A percentile compares a stretch with the other conserved stretches of the same genome.
phyloP scores from a whole-genome alignment of 2,888 invertebrate genomes.

The Alsophila aescularia region DNA sequence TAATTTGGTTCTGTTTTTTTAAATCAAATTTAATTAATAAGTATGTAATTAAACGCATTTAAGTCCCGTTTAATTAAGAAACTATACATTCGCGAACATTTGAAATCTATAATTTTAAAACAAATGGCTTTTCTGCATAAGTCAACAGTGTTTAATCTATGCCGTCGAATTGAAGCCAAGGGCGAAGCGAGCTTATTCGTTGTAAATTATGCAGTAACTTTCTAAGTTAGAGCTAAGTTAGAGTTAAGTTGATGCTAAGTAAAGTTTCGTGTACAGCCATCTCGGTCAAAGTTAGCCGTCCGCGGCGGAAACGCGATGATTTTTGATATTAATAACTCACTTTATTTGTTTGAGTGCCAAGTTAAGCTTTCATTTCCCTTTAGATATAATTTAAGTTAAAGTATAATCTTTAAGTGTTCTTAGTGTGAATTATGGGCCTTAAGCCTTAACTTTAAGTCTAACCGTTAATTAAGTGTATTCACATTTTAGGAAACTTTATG shows the following conservation, averaged over 20 bases:
- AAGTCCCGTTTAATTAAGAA: no score
- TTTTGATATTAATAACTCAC: constrained; percentile 39
- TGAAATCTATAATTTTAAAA: no score
- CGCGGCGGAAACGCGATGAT: constrained; percentile 30
- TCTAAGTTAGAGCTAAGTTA: constrained; percentile 47
- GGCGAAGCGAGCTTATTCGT: constrained; percentile 46
- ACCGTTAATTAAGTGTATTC: no score
- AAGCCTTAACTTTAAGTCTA: no score
- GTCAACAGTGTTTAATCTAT: constrained; percentile 26
- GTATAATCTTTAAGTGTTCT: neutral
- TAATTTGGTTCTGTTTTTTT: no score
- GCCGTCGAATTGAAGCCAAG: constrained; percentile 47
- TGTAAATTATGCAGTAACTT: constrained; percentile 56
- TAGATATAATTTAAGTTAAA: neutral
- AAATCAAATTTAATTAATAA: no score
- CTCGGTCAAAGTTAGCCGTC: constrained; percentile 35
- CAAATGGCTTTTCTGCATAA: constrained; percentile 17
- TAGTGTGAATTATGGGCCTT: neutral
- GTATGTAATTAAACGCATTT: no score
- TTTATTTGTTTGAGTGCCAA: constrained; percentile 33
- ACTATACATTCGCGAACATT: no score
- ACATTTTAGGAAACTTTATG: no score
- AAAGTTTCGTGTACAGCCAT: constrained; percentile 46
- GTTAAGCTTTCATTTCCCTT: constrained; percentile 22
- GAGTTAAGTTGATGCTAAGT: constrained; percentile 43